Base-by-base conservation (phyloP, 2,113 vertebrate genomes). In the Limanda limanda region DNA sequence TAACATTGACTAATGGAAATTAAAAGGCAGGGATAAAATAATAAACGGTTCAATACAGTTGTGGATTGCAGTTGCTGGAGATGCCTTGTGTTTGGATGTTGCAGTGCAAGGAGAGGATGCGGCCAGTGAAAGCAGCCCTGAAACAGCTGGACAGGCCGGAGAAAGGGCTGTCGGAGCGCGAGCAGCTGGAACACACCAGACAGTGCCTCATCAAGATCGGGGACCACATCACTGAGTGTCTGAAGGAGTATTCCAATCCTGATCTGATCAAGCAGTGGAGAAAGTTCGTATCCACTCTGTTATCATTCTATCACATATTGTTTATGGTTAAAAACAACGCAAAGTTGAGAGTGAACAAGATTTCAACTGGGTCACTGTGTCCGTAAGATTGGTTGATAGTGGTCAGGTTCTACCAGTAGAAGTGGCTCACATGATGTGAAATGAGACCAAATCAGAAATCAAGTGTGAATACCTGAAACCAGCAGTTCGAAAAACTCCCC, bases 201-300 rank as follows among this genome's bases (percentile, higher is more conserved):
- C 98, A 99, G 66, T 99, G 98, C 76, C 95, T 99, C 68, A 98
- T 99, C 72, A 98, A 98, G 94, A 99, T 99, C 47, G 98, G 98
- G 81, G 98, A 99, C 90, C 98, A 99, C 86, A 99, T 99, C 90
- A 99, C 98, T 0, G 97, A 98, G 86, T 99, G 98, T 94, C 91
- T 99, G 73, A 97, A 97, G 92, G 97, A 98, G 68, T 98, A 99
- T 69, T 94, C 96, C 73, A 98, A 97, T 88, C 98, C 98, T 6
- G 98, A 99, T 62, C 97, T 92, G 81, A 98, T 99, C 79, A 99
- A 99, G 68, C 98, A 98, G 64, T 99, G 98, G 98, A 96, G 98
- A 88, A 98, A 98, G 98, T 99, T 85, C 94, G 92, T 79, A 15
- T 9, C 20, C 27, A n/a, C 27, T 18, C 20, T n/a, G 51, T 31